phyloP scores from a whole-genome alignment of 2,888 invertebrate species.

The Celastrina argiolus region DNA sequence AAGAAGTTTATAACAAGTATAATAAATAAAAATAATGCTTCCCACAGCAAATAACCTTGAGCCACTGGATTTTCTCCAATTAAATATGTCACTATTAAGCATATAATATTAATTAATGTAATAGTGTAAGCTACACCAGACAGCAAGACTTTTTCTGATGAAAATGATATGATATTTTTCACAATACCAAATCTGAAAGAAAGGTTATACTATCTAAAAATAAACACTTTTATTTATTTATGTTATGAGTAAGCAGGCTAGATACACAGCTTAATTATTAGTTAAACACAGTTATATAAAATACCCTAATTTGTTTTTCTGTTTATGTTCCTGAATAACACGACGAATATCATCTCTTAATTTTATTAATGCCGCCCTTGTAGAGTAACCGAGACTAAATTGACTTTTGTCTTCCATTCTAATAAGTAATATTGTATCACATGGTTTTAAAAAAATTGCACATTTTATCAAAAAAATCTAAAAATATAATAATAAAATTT shows the following conservation, averaged over 20 bases:
- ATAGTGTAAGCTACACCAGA: conserved; percentile 69
- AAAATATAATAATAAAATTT: background rate
- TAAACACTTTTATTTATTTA: conserved; percentile 3
- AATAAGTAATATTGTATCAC: conserved; percentile 19
- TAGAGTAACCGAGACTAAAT: conserved; percentile 78
- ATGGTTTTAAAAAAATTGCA: background rate
- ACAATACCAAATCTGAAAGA: conserved; percentile 56
- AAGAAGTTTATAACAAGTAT: conserved; percentile 64
- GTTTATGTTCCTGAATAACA: conserved; percentile 80
- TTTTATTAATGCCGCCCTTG: conserved; percentile 82
- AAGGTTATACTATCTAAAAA: conserved; percentile 26
- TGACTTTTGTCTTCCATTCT: conserved; percentile 56
- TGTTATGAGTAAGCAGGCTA: background rate
- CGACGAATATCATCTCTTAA: conserved; percentile 83
- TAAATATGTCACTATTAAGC: conserved; percentile 60
- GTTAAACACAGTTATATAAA: conserved; percentile 5
- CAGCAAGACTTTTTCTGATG: conserved; percentile 64
- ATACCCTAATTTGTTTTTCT: conserved; percentile 72
- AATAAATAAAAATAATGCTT: conserved; percentile 63
- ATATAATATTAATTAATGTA: conserved; percentile 59
- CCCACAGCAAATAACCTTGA: conserved; percentile 62
- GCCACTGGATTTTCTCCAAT: conserved; percentile 61
- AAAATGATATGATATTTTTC: conserved; percentile 65
- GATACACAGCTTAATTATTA: background rate
- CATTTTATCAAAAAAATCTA: conserved; percentile 5